Evolutionary conservation across 2,888 invertebrate species (phyloP), one percentile per base, ranked within the genome.

Genomic region (Phorcus lineatus): DNA sequence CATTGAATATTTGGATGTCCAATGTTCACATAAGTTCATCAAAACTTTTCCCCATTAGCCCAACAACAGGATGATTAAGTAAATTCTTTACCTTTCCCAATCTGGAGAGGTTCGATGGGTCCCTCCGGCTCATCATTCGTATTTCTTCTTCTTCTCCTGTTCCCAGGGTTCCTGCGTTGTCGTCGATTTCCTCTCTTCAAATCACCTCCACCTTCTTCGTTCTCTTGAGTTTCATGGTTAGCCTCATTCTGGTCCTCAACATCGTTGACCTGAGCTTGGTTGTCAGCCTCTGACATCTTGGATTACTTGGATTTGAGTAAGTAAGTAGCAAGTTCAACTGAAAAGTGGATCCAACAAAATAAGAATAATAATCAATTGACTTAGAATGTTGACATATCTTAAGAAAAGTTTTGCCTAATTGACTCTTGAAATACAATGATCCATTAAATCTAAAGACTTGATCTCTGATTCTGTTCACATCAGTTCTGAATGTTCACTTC

Each of bases 271-370:
- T 24, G 62, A 2, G 62, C 62, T 62, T 62, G 62, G 24, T 62
- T 62, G 62, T 62, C 62, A 62, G 16, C 62, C 62, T 62, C 62
- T 62, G 62, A 62, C 62, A 62, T 62, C 62, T 24, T 62, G 62
- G 22, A 62, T 0, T 2, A 47, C 11, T 47, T 47, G 47, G 47
- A 36, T 47, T 47, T 11, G 11, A 47, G 36, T 36, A 19, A 57
- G 1, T 55, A 13, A 19, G 16, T 28, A 28, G 62, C 16, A 28
- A 28, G 13, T 62, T 62, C 62, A 62, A 28, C 62, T 62, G 62
- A 62, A 62, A 62, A 62, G 24, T 13, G 11, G 9, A 4, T 36
- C 36, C 36, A 36, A 36, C 36, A 36, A 36, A 36, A 36, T 36
- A 7, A 36, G 36, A 4, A 4, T 36, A 2, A 36, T 36, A 36